Percentiles rank a stretch among this genome's conserved stretches.
Conservation (phyloP, 2,888 invertebrate genomes). For the Cinara cedri region DNA sequence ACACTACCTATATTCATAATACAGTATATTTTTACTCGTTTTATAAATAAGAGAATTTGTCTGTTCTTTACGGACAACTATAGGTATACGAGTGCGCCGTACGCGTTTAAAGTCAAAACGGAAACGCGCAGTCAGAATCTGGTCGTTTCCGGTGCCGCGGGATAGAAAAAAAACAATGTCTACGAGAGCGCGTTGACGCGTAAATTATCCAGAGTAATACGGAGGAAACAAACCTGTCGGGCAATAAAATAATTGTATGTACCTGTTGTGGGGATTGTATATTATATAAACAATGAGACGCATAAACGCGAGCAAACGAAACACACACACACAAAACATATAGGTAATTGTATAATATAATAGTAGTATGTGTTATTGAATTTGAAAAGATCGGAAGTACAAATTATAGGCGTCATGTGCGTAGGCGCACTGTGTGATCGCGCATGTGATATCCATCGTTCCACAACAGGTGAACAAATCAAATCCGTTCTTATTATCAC, state of each 20-base stretch:
- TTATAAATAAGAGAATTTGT: no score
- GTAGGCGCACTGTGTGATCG: constrained; percentile 7
- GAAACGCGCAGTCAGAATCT: background rate
- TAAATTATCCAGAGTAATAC: background rate
- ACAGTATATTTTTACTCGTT: no score
- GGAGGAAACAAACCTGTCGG: constrained; percentile 29
- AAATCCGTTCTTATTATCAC: constrained; percentile 29
- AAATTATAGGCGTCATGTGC: constrained; percentile 52
- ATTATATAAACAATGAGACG: constrained; percentile 23
- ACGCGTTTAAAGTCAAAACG: background rate
- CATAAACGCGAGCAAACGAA: constrained; percentile 11
- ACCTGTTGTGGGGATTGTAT: background rate
- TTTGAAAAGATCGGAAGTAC: constrained; percentile 52
- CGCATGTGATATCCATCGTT: constrained; percentile 32
- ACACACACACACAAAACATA: background rate
- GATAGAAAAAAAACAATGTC: background rate
- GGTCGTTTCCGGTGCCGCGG: constrained; percentile 35
- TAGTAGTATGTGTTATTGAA: background rate
- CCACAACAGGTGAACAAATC: constrained; percentile 43
- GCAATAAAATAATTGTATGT: background rate
- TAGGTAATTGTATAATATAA: background rate
- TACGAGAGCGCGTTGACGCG: background rate
- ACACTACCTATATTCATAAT: no score
- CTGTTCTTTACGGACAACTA: no score
- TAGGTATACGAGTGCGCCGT: no score